Evolutionary conservation across 2,888 invertebrate species (phyloP).

Genomic region (Hirtodrosophila duncani): DNA sequence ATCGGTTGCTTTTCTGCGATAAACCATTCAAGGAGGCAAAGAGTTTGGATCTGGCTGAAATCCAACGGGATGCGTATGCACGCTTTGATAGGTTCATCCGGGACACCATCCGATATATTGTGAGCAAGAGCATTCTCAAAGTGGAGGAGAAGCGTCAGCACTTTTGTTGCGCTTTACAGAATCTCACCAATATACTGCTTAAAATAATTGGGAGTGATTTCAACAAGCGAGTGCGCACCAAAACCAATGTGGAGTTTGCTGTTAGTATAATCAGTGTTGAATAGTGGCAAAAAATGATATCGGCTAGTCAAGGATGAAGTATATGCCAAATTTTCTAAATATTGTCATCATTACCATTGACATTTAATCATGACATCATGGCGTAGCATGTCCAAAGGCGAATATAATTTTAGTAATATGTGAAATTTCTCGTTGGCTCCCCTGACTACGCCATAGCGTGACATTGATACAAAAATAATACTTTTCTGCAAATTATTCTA

Average conservation of each 20-base stretch:
- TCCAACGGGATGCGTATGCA: slow-evolving; percentile 28
- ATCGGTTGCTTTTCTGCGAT: slow-evolving; percentile 44
- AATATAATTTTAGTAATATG: no score
- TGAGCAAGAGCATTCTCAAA: slow-evolving; percentile 29
- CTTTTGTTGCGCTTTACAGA: slow-evolving; percentile 59
- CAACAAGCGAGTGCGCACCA: slow-evolving; percentile 52
- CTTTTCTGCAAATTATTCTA: no score
- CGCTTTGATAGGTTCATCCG: slow-evolving; percentile 42
- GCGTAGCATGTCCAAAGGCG: no score
- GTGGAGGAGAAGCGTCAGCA: slow-evolving; percentile 42
- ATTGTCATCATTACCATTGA: no score
- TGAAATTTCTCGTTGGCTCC: no score
- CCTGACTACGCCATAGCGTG: no score
- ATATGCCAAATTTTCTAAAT: no score
- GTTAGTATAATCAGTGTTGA: no score
- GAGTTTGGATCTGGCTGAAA: not conserved
- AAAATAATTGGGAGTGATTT: slow-evolving; percentile 63
- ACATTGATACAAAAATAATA: no score
- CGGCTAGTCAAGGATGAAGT: no score
- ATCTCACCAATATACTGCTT: slow-evolving; percentile 59
- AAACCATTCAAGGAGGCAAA: fast-evolving
- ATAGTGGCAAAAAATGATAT: no score
- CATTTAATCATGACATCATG: no score
- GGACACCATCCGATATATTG: slow-evolving; percentile 35
- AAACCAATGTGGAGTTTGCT: slow-evolving; percentile 49